Percentiles rank a stretch among this genome's conserved stretches.
Evolutionary conservation across 2,113 vertebrate species (phyloP).

Genomic region (Nibea coibor): DNA sequence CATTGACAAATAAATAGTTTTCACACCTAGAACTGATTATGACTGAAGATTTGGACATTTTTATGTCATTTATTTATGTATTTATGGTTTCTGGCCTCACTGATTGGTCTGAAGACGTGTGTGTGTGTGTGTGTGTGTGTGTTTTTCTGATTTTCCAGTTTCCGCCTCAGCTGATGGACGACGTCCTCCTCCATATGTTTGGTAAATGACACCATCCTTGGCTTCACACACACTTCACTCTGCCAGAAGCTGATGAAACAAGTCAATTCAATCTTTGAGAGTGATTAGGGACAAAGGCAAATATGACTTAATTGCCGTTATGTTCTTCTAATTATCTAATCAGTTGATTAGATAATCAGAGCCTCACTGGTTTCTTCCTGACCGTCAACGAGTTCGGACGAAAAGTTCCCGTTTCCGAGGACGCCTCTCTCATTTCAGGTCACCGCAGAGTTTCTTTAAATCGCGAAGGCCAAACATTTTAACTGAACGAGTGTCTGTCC

Average conservation of each 20-base stretch:
- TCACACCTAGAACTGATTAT: too few relatives aligned
- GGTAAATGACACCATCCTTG: conserved; percentile 48
- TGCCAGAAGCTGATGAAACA: conserved; percentile 61
- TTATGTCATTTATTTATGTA: too few relatives aligned
- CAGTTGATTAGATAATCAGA: conserved; percentile 70
- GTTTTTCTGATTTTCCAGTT: conserved; percentile 52
- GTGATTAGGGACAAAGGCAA: conserved; percentile 55
- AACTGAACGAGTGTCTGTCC: conserved; percentile 30
- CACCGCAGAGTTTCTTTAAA: conserved; percentile 27
- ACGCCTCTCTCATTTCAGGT: conserved; percentile 17
- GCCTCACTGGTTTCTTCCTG: conserved; percentile 41
- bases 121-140: conserved; percentile 12
- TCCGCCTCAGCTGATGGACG: conserved; percentile 39
- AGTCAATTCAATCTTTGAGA: conserved; percentile 54
- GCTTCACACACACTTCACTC: conserved; percentile 13
- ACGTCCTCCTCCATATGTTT: conserved; percentile 41
- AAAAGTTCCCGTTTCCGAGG: conserved; percentile 14
- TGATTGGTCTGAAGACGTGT: not conserved
- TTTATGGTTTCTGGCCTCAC: too few relatives aligned
- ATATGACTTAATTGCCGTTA: conserved; percentile 55
- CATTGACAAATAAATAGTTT: too few relatives aligned
- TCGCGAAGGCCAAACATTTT: conserved; percentile 14
- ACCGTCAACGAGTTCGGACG: conserved; percentile 26
- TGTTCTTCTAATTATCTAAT: conserved; percentile 64
- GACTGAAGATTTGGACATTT: too few relatives aligned